Base-by-base conservation (phyloP, 2,888 invertebrate species). In the Clanis bilineata region DNA sequence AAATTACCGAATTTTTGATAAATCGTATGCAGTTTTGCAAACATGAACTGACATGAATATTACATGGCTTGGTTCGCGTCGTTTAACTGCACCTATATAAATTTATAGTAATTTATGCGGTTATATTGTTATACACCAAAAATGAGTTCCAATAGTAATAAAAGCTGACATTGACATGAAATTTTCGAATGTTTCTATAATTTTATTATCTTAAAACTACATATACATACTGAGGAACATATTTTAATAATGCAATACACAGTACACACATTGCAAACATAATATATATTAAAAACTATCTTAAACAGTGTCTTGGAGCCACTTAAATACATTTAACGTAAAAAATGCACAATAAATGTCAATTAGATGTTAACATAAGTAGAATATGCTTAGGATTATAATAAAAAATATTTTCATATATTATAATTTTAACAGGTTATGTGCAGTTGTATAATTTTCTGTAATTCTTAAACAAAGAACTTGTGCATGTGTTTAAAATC, bases 291-390 rank as follows among this genome's bases (percentile, higher is more conserved):
- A n/a, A n/a, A n/a, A n/a, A 18, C 32, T 57, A 43, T 23, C 12
- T 28, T 47, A 41, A 47, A 10, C 18, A n/a, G 58, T 58, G 58
- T 51, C 58, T 58, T 58, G 10, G 15, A 51, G 51, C 23, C 58
- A 51, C 39, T 39, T 15, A 38, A 47, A 51, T 57, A 57, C 18
- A 41, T 57, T 32, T 22, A 25, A 39, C 15, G 39, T 58, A 47
- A 51, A 58, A 58, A 58, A 58, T 58, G 58, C 58, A 51, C 38
- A 58, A 21, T 47, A 58, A 58, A 58, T 51, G 58, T 51, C 58
- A 51, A 51, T 38, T 38, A 45, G 47, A 41, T 28, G 10, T 51
- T 38, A 58, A 58, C n/a, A 58, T 58, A 58, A 41, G 41, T 56
- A 25, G 56, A 39, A 47, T 32, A 32, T 28, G 21, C 22, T 18